Evolutionary conservation across 2,888 invertebrate species (phyloP).

Genomic region (Limnephilus marmoratus): DNA sequence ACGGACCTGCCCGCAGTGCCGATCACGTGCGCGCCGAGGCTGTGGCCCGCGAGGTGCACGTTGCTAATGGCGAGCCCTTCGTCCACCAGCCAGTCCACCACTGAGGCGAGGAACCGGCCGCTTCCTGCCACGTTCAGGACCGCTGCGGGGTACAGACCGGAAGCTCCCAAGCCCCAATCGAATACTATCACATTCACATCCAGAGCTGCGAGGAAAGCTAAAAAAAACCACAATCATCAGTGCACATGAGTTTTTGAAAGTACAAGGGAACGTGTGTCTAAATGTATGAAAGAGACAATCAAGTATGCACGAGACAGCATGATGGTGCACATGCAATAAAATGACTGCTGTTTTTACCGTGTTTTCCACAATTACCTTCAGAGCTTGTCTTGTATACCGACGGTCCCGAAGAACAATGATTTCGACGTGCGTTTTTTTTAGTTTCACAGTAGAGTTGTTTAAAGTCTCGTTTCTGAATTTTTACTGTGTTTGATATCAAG

Average conservation of each 20-base stretch:
- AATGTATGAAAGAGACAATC: too few species aligned
- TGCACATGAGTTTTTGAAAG: background rate
- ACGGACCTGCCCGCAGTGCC: constrained; percentile 56
- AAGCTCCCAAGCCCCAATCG: constrained; percentile 61
- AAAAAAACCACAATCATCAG: background rate
- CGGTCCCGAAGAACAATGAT: too few species aligned
- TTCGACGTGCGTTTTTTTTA: too few species aligned
- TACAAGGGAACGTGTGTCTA: too few species aligned
- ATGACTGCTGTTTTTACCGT: too few species aligned
- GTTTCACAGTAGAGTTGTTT: too few species aligned
- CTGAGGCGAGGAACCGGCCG: constrained; percentile 6
- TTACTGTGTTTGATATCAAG: too few species aligned
- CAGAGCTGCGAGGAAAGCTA: constrained; percentile 54
- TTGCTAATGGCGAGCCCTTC: constrained; percentile 36
- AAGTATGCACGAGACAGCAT: too few species aligned
- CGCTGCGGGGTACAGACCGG: constrained; percentile 54
- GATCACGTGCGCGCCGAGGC: constrained; percentile 60
- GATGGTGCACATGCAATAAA: too few species aligned
- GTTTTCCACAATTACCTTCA: too few species aligned
- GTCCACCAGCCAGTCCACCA: constrained; percentile 54
- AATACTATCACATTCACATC: constrained; percentile 62
- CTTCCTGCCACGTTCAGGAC: constrained; percentile 48
- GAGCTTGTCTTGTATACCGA: too few species aligned
- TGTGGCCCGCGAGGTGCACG: constrained; percentile 62
- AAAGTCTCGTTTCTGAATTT: too few species aligned